Evolutionary conservation across 92 coral and sea anemone species (phyloP).

Genomic region (Pocillopora grandis): DNA sequence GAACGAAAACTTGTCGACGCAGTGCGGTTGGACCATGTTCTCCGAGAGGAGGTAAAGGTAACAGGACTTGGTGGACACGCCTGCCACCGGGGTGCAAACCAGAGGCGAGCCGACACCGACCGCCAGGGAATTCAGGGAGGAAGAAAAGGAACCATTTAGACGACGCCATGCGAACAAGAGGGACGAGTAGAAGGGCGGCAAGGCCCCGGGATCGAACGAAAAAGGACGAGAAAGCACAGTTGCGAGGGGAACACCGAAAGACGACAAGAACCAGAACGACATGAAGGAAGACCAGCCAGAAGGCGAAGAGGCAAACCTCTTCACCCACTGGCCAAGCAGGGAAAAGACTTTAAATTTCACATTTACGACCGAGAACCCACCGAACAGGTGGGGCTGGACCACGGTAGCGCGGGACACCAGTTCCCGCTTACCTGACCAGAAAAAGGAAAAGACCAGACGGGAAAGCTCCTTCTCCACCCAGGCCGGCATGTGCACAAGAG

Average conservation of each 20-base stretch:
- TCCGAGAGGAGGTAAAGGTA: not conserved
- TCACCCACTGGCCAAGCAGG: not conserved
- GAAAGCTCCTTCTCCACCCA: not conserved
- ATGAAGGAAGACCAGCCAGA: not conserved
- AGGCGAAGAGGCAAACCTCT: not conserved
- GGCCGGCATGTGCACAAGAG: not conserved
- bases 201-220: not conserved
- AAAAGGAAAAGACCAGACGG: not conserved
- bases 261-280: not conserved
- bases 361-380: not conserved
- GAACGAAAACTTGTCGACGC: not conserved
- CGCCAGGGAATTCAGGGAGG: not conserved
- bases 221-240: not conserved
- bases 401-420: not conserved
- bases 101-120: not conserved
- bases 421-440: not conserved
- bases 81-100: rapidly evolving
- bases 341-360: not conserved
- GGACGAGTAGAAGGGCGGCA: not conserved
- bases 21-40: not conserved
- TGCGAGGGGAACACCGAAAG: not conserved
- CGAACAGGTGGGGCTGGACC: not conserved
- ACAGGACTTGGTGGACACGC: not conserved
- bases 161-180: slow-evolving; percentile 18
- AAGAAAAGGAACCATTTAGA: not conserved